Evolutionary conservation across 2,888 invertebrate species (phyloP).

Genomic region (Acanthoscelides obtectus): DNA sequence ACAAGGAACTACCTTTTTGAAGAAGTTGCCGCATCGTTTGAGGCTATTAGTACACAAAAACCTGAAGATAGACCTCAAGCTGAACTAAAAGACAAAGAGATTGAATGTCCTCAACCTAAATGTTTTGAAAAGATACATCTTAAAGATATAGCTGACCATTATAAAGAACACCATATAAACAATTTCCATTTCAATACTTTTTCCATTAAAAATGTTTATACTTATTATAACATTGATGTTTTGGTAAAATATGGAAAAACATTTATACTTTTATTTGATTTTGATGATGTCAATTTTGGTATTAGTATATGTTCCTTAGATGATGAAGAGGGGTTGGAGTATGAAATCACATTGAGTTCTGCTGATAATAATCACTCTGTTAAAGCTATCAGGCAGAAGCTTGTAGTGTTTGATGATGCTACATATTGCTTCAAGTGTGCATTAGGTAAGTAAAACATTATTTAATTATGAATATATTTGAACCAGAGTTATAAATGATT

Average conservation of each 20-base stretch:
- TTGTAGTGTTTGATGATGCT: conserved; percentile 13
- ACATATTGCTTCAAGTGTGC: conserved; percentile 18
- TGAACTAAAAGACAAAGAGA: background rate
- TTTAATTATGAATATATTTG: too few species aligned
- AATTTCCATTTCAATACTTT: conserved; percentile 18
- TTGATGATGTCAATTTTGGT: conserved; percentile 13
- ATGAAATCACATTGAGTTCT: conserved; percentile 13
- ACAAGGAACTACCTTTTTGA: conserved; percentile 20
- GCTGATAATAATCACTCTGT: conserved; percentile 12
- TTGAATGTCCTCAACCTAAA: conserved; percentile 16
- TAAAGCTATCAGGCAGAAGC: conserved; percentile 11
- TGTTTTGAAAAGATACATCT: conserved; percentile 14
- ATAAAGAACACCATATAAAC: conserved; percentile 18
- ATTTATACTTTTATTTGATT: conserved; percentile 18
- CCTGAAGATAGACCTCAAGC: background rate
- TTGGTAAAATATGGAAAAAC: conserved; percentile 14
- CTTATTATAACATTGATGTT: conserved; percentile 17
- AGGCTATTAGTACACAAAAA: background rate
- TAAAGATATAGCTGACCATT: conserved; percentile 13
- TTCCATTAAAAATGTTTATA: conserved; percentile 15
- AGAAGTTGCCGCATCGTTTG: conserved; percentile 7
- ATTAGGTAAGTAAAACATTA: conserved; percentile 14
- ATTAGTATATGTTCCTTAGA: conserved; percentile 15
- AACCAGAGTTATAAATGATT: too few species aligned
- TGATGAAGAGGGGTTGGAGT: conserved; percentile 5